Base-by-base conservation (phyloP, 2,797 vertebrate genomes). In the Poliocrania exsul region DNA sequence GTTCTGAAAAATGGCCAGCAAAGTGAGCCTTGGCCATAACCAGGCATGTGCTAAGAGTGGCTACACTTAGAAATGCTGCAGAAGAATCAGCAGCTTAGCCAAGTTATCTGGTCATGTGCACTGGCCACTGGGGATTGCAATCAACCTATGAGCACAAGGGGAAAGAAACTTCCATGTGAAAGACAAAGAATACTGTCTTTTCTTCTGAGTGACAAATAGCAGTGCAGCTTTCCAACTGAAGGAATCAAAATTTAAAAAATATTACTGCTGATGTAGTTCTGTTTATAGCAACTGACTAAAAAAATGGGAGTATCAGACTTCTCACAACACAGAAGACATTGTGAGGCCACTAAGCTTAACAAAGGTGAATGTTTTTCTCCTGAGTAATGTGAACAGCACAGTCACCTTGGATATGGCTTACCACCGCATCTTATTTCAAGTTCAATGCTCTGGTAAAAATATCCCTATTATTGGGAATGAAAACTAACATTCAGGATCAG, bases 321-420 rank as follows among this genome's bases (percentile, higher is more conserved):
- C 82, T 82, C 40, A 47, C 21, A 61, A 31, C 31, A 65, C 31
- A 56, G 23, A 57, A 50, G 66, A 54, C 15, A 51, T 28, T 95
- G 61, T 80, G 69, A 89, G 38, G 42, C 61, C 69, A 37, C 13
- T 61, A 60, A 16, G 8, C 12, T 71, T 65, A 62, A 89, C 37
- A 88, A 91, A 90, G 57, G 66, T 49, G 57, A 61, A 61, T 49
- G 29, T 51, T 92, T 86, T 84, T 29, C 47, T 74, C 69, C 46
- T n/a, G 33, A 35, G n/a, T 74, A 54, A 77, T 3, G 14, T 54
- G 75, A 88, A 40, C 26, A 75, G n/a, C 25, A 42, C 6, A 37
- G 44, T 72, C 57, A 70, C 62, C 31, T n/a, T 83, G 54, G 26
- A 57, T 54, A 4, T 29, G 61, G 33, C 49, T 81, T 85, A 83